These are phyloP conservation scores for Oostethus manadensis DNA, from an alignment of 2,113 vertebrate species.

Conservation along the genomic window DNA sequence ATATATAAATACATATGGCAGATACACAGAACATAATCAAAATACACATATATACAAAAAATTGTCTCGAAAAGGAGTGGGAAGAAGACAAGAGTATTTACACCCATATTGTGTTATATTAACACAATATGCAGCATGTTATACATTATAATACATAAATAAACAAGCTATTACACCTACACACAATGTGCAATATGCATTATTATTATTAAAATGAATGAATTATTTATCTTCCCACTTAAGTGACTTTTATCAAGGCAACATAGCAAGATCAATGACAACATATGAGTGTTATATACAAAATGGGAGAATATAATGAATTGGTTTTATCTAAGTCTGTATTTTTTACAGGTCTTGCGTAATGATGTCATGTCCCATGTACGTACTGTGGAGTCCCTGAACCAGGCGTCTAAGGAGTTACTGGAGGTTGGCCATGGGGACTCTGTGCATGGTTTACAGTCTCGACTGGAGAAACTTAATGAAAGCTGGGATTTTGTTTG, in stretches of 20 bases:
- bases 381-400: constrained; percentile 77
- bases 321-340: background rate
- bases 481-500: constrained; percentile 81
- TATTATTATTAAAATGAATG: too few relatives aligned
- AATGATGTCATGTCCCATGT: constrained; percentile 83
- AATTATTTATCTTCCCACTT: background rate
- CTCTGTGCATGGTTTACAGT: constrained; percentile 69
- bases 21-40: too few relatives aligned
- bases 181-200: too few relatives aligned
- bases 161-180: too few relatives aligned
- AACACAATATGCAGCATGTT: too few relatives aligned
- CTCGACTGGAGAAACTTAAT: constrained; percentile 72
- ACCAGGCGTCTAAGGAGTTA: constrained; percentile 72
- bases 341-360: constrained; percentile 71
- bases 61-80: too few relatives aligned
- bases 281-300: background rate
- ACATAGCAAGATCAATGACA: background rate
- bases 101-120: too few relatives aligned
- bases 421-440: constrained; percentile 71
- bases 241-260: background rate
- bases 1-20: too few relatives aligned
- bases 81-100: too few relatives aligned
- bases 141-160: too few relatives aligned
- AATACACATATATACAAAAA: too few relatives aligned
- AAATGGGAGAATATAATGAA: too few relatives aligned